Evolutionary conservation across 2,888 invertebrate species (phyloP).

Genomic region (Timema podura): DNA sequence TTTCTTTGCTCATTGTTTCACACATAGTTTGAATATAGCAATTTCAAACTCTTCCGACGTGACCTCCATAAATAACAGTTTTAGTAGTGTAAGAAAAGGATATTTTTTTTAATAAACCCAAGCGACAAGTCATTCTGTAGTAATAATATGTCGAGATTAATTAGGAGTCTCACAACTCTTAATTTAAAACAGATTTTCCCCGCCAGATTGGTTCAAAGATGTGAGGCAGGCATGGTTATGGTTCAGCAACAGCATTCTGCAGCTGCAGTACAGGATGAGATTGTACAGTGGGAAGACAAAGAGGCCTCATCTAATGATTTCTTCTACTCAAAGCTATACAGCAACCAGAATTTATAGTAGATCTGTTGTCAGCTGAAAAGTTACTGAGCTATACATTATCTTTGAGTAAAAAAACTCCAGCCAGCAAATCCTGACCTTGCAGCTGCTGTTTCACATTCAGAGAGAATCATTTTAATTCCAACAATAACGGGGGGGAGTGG

Average conservation of each 20-base stretch:
- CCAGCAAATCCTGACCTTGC: too few species aligned
- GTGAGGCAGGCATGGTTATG: not conserved
- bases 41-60: conserved; percentile 1
- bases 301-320: not conserved
- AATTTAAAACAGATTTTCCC: not conserved
- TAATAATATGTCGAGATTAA: not conserved
- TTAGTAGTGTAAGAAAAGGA: not conserved
- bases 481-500: too few species aligned
- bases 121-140: conserved; percentile 1
- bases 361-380: not conserved
- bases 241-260: not conserved
- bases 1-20: not conserved
- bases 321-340: not conserved
- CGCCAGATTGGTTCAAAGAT: not conserved
- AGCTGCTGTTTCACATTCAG: too few species aligned
- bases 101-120: not conserved
- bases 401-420: too few species aligned
- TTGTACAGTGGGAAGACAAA: not conserved
- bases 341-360: not conserved
- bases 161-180: not conserved
- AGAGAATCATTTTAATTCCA: too few species aligned
- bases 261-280: not conserved
- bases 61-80: not conserved
- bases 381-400: not conserved
- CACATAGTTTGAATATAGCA: not conserved